These are phyloP conservation scores for Ostrea edulis DNA, from an alignment of 1,140 invertebrate genomes.

Conservation along the genomic window DNA sequence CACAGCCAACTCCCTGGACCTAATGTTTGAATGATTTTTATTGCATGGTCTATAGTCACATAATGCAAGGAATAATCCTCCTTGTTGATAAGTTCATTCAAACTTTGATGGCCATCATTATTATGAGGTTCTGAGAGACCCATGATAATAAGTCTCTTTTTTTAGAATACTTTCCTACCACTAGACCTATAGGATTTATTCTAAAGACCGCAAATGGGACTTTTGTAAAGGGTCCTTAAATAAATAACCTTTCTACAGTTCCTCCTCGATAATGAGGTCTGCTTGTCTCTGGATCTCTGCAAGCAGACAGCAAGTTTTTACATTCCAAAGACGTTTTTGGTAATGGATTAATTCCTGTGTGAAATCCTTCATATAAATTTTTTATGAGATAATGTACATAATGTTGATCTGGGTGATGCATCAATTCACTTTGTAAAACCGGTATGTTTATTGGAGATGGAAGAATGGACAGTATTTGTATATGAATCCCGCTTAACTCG, in stretches of 20 bases:
- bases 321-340: slow-evolving; percentile 39
- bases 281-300: neutral
- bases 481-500: neutral
- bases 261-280: neutral
- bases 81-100: slow-evolving; percentile 48
- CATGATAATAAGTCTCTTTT: too few species aligned
- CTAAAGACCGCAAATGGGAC: slow-evolving; percentile 27
- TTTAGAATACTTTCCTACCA: slow-evolving; percentile 47
- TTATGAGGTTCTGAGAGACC: slow-evolving; percentile 54
- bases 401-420: slow-evolving; percentile 41
- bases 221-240: slow-evolving; percentile 52
- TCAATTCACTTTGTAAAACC: slow-evolving; percentile 22
- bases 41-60: slow-evolving; percentile 25
- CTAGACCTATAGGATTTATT: slow-evolving; percentile 51
- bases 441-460: slow-evolving; percentile 36
- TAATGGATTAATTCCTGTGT: slow-evolving; percentile 37
- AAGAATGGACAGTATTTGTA: neutral
- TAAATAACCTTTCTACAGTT: slow-evolving; percentile 53
- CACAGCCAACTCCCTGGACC: neutral
- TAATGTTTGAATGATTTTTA: slow-evolving; percentile 4
- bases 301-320: slow-evolving; percentile 51
- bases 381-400: slow-evolving; percentile 33
- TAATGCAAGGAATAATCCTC: slow-evolving; percentile 25
- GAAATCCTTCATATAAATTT: slow-evolving; percentile 43
- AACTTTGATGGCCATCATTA: slow-evolving; percentile 3